These are phyloP conservation scores for Polydrusus tereticollis DNA, from an alignment of 2,888 invertebrate species.

Conservation along the genomic window DNA sequence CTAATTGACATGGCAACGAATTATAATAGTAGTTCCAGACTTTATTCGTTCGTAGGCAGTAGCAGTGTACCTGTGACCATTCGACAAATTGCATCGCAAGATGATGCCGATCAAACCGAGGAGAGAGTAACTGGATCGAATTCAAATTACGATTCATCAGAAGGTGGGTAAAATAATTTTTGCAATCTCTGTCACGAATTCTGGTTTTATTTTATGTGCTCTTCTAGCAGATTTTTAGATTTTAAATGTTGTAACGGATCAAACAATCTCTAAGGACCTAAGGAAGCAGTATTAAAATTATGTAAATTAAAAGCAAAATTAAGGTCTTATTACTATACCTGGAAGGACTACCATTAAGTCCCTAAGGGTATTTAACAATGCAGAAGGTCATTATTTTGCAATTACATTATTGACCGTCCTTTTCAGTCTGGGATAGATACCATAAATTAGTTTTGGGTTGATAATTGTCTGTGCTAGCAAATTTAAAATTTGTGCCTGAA, in stretches of 20 bases:
- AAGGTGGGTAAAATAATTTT: slow-evolving; percentile 66
- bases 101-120: slow-evolving; percentile 68
- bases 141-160: slow-evolving; percentile 72
- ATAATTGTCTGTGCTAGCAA: background rate
- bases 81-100: slow-evolving; percentile 59
- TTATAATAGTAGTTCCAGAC: too few species aligned
- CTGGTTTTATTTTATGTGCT: too few species aligned
- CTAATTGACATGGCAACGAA: too few species aligned
- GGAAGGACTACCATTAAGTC: slow-evolving; percentile 37
- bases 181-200: too few species aligned
- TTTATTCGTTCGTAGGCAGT: slow-evolving; percentile 55
- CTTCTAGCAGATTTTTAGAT: too few species aligned
- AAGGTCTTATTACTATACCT: too few species aligned
- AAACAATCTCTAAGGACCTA: too few species aligned
- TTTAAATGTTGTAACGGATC: too few species aligned
- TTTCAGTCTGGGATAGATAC: background rate
- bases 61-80: slow-evolving; percentile 57
- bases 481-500: too few species aligned
- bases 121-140: slow-evolving; percentile 68
- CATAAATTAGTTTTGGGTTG: background rate
- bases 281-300: too few species aligned
- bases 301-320: too few species aligned
- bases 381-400: background rate
- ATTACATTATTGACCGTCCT: background rate
- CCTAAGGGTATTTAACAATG: background rate